Evolutionary conservation across 1,140 invertebrate genomes (phyloP).

Genomic region (Aphelinus certus): DNA sequence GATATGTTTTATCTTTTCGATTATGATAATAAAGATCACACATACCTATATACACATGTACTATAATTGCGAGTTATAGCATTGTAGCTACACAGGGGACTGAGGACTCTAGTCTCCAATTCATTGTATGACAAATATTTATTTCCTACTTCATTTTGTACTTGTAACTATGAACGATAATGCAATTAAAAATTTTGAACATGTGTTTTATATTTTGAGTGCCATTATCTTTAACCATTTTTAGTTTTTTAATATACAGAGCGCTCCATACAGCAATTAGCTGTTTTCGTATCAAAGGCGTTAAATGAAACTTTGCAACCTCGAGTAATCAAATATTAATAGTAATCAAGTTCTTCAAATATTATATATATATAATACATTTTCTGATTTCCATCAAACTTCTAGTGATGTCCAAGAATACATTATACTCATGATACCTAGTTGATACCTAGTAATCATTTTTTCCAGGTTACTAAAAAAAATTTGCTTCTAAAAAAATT

Average conservation of each 20-base stretch:
- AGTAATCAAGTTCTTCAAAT: no score
- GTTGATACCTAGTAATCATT: no score
- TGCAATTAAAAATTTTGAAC: conserved; percentile 55
- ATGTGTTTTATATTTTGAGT: conserved; percentile 58
- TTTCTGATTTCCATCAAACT: no score
- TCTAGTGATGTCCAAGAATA: no score
- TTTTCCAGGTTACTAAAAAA: no score
- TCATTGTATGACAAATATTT: conserved; percentile 58
- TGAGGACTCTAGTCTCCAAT: conserved; percentile 56
- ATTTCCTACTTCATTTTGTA: conserved; percentile 63
- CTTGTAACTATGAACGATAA: conserved; percentile 58
- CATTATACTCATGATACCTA: no score
- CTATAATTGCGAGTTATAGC: conserved; percentile 49
- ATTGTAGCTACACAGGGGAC: conserved; percentile 53
- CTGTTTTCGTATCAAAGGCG: no score
- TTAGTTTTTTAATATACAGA: no score
- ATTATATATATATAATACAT: background rate
- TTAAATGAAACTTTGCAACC: no score
- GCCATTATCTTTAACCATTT: conserved; percentile 54
- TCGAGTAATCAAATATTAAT: no score
- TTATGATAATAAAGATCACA: conserved; percentile 44
- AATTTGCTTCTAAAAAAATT: no score
- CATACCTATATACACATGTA: conserved; percentile 44
- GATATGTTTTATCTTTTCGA: conserved; percentile 33
- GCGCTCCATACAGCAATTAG: no score